Evolutionary conservation across 2,797 vertebrate species (phyloP), one percentile per base, ranked within the genome.

Genomic region (Odontamblyopus rebecca): DNA sequence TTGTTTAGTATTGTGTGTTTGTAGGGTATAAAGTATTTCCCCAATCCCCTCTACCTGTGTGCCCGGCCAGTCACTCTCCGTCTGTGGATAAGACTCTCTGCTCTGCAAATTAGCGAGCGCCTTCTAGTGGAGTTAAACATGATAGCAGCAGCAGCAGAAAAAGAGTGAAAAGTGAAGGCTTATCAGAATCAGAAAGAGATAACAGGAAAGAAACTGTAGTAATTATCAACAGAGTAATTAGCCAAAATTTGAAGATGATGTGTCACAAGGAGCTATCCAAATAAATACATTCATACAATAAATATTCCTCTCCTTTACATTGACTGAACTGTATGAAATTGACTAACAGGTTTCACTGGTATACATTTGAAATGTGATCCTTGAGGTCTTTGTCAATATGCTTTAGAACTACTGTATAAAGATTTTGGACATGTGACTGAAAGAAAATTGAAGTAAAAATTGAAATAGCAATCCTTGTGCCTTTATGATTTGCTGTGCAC

Each of bases 21-120:
- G 19, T 54, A 5, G 50, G 5, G 16, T 53, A 53, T n/a, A 6
- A 53, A 54, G 23, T 13, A 13, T 57, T 57, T 57, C 54, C 54
- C 23, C 8, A 65, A 77, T 64, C 18, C 51, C 29, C 2, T 70
- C 32, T 85, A 94, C 94, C 94, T 95, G 92, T 95, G 94, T 12
- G 94, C 91, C 59, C 94, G 94, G 83, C 96, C 95, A 38, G 95
- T 93, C 11, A 95, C 95, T 91, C 95, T 95, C 75, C 95, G 95
- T 82, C 96, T 93, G 89, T 98, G 96, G 88, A 98, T 97, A 60
- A 98, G 95, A 89, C 96, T 98, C 92, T 98, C 96, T 73, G 96
- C 95, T 91, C 95, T 96, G 95, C 95, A 98, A 92, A 95, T 96
- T 93, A 98, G 93, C 76, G 96, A 96, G 68, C 95, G 95, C 71